These are phyloP conservation scores for Calcarius lapponicus DNA, from an alignment of 2,797 vertebrate species.

Conservation along the genomic window DNA sequence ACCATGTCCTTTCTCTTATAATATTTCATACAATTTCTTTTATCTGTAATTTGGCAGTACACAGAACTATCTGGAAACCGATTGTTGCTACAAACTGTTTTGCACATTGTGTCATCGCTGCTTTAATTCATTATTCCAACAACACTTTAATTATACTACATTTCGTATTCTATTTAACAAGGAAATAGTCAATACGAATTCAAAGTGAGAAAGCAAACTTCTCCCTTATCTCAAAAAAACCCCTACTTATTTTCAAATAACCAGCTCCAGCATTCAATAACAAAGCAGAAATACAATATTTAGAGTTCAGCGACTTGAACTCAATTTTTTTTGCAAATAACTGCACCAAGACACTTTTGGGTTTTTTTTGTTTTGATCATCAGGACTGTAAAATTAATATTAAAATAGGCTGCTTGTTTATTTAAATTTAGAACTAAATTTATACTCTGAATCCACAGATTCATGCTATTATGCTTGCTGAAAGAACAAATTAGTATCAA, in stretches of 20 bases:
- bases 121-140: constrained; percentile 34
- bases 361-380: neutral
- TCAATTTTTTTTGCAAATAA: neutral
- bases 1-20: neutral
- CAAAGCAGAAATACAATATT: neutral
- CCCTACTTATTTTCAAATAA: neutral
- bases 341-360: neutral
- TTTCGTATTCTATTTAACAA: constrained; percentile 23
- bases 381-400: neutral
- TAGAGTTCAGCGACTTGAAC: neutral
- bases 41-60: neutral
- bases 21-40: neutral
- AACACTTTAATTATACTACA: neutral
- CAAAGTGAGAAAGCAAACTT: neutral
- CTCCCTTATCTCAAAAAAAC: neutral
- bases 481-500: neutral
- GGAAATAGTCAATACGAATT: neutral
- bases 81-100: neutral
- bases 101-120: neutral
- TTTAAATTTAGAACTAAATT: neutral
- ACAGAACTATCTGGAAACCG: neutral
- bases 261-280: neutral
- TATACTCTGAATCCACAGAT: neutral
- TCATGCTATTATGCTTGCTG: neutral
- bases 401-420: neutral